A percentile compares a stretch with the other conserved stretches of the same genome.
Conservation (phyloP, 1,140 invertebrate species). For the Trachelipus rathkii region DNA sequence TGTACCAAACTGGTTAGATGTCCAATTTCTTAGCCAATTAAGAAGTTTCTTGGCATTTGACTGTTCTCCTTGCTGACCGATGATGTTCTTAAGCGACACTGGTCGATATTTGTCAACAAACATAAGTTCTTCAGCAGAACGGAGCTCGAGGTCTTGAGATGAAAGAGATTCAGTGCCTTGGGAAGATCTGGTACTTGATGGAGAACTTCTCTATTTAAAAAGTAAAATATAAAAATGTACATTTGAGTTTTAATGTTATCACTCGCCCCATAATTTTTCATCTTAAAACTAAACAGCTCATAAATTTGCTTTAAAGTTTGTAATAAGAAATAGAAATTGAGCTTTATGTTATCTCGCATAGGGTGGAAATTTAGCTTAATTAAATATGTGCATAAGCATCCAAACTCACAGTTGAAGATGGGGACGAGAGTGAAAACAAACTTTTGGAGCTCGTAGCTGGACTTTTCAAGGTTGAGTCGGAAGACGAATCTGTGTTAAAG, state of each 20-base stretch:
- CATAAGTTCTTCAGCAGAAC: slow-evolving; percentile 50
- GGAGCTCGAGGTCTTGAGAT: slow-evolving; percentile 29
- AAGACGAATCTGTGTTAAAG: too few species aligned
- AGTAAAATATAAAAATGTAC: not conserved
- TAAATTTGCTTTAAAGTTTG: too few species aligned
- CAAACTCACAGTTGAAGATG: not conserved
- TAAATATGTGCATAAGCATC: too few species aligned
- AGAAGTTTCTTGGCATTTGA: slow-evolving; percentile 88
- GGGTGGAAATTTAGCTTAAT: too few species aligned
- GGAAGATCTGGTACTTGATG: slow-evolving; percentile 26
- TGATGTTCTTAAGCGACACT: slow-evolving; percentile 73
- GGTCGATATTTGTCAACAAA: slow-evolving; percentile 99
- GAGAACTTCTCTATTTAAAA: slow-evolving; percentile 18
- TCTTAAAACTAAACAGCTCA: too few species aligned
- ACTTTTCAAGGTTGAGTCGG: not conserved
- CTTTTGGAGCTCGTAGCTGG: slow-evolving; percentile 6
- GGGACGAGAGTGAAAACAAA: not conserved
- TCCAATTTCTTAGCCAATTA: slow-evolving; percentile 87
- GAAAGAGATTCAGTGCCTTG: slow-evolving; percentile 34
- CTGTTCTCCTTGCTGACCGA: slow-evolving; percentile 85
- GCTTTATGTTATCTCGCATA: too few species aligned
- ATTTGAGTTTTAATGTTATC: too few species aligned
- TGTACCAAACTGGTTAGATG: slow-evolving; percentile 66
- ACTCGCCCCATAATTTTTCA: too few species aligned
- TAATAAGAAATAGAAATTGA: too few species aligned